Conservation (phyloP, 2,113 vertebrate genomes). For the Capreolus pygargus region DNA sequence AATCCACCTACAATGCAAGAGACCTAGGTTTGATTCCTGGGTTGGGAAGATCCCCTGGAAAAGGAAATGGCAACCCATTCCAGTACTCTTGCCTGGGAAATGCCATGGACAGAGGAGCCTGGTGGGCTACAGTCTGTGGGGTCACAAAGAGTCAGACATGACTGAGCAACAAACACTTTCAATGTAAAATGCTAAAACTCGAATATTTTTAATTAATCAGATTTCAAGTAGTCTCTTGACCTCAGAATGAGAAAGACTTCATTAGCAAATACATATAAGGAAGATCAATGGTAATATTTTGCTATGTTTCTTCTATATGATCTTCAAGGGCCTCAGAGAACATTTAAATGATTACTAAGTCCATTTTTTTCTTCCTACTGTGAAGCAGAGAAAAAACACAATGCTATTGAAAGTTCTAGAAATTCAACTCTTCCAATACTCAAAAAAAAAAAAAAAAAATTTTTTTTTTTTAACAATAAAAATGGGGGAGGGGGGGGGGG, state of each 20-base stretch:
- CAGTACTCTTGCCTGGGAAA: not conserved
- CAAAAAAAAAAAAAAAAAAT: not conserved
- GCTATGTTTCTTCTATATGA: not conserved
- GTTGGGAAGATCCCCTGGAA: not conserved
- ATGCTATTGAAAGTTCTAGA: not conserved
- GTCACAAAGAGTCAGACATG: not conserved
- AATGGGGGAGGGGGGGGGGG: too few relatives aligned
- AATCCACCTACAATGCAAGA: not conserved
- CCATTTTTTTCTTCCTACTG: not conserved
- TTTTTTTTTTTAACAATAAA: not conserved
- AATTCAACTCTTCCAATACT: not conserved
- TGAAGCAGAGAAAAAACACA: not conserved
- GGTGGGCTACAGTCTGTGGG: not conserved
- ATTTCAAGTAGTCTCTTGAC: constrained; percentile 11
- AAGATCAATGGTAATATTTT: not conserved
- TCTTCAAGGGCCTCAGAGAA: constrained; percentile 30
- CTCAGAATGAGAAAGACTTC: not conserved
- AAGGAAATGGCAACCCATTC: not conserved
- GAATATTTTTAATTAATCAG: not conserved
- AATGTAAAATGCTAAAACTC: constrained; percentile 30
- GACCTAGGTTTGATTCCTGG: not conserved
- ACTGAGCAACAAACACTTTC: not conserved
- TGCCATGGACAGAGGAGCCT: not conserved
- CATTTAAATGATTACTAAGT: constrained; percentile 36
- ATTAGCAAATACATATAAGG: constrained; percentile 25